Conservation (phyloP, 1,140 invertebrate genomes). For the Pygmarrhopalites habei region DNA sequence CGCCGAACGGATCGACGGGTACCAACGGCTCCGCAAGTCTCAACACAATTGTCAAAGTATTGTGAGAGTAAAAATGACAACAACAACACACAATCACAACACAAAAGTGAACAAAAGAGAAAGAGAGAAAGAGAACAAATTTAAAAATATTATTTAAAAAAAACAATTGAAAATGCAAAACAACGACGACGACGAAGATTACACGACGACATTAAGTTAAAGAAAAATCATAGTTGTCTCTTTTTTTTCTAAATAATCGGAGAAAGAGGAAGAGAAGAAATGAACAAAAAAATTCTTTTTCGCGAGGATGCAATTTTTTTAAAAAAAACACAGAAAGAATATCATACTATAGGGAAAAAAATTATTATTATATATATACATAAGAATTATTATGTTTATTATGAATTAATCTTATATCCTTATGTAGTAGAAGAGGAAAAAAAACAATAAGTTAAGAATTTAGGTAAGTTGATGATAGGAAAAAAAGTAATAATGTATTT, state of each 20-base stretch:
- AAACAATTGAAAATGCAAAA: no score
- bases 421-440: no score
- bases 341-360: no score
- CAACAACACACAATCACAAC: no score
- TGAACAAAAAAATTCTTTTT: neutral
- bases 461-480: no score
- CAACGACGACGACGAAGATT: no score
- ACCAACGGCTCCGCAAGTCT: slow-evolving; percentile 2
- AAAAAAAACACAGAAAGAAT: no score
- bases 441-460: no score
- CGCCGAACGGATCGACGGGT: neutral
- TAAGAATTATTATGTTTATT: no score
- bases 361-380: no score
- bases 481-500: neutral
- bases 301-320: slow-evolving; percentile 11
- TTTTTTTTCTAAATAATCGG: slow-evolving; percentile 12
- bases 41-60: slow-evolving; percentile 13
- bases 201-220: slow-evolving; percentile 9
- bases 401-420: no score
- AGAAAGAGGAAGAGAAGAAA: neutral
- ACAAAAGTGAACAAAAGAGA: neutral
- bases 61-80: slow-evolving; percentile 13
- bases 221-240: neutral
- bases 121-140: neutral
- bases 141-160: neutral